Base-by-base conservation (phyloP, 2,888 invertebrate genomes). In the Leucoma salicis region DNA sequence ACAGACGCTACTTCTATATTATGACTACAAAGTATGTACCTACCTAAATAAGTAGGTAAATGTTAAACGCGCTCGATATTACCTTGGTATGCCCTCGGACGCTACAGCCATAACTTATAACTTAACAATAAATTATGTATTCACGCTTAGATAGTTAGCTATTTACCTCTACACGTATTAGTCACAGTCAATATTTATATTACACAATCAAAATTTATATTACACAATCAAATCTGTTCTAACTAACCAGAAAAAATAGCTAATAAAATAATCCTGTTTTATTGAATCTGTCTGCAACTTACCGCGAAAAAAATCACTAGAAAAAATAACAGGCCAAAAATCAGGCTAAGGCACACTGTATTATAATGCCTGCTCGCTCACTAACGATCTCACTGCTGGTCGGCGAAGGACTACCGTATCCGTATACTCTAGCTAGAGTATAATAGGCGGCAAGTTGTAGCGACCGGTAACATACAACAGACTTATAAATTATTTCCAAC, bases 311-410 rank as follows among this genome's bases (percentile, higher is more conserved):
- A 42, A 34, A 42, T 31, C 52, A 56, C 41, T 54, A 57, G 13
- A 13, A 57, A 41, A 63, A 66, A 53, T 67, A 67, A 66, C 66
- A 66, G 66, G 47, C 49, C 4, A 29, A 48, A 53, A 48, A 53
- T 35, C 39, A 53, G 13, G 43, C 34, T 39, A 39, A 31, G 37
- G 42, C 51, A 0, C 27, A 0, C 27, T 27, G n/a, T 36, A 14
- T 29, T 41, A 45, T 35, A 45, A 33, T 39, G 35, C 31, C 15
- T 14, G 12, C 29, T 25, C 31, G 33, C 34, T 14, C 29, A 43
- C 57, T 10, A n/a, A 52, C 65, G 53, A 34, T 45, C 38, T 28
- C 39, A 31, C 25, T 31, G 1, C 6, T 10, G 16, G 37, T 36
- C 35, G 40, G 39, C 45, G 25, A 39, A 43, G 38, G 47, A 47